Evolutionary conservation across 92 coral and sea anemone species (phyloP).

Genomic region (Palythoa heliodiscus): DNA sequence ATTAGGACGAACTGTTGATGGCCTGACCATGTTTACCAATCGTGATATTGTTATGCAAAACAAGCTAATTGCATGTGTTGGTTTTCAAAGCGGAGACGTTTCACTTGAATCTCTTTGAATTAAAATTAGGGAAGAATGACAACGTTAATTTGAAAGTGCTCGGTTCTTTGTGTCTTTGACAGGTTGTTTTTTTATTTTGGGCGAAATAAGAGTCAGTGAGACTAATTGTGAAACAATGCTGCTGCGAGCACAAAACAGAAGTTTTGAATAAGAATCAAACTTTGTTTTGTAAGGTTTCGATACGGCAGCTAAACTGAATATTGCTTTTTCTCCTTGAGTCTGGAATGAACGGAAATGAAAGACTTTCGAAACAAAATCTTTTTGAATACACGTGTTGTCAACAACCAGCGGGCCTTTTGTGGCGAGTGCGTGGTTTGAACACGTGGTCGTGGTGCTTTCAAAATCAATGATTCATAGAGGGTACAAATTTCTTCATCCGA

Average conservation of each 20-base stretch:
- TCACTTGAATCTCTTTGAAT: conserved; percentile 37
- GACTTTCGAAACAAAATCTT: background rate
- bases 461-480: background rate
- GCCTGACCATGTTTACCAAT: conserved; percentile 10
- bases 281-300: too few species aligned
- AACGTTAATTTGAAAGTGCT: conserved; percentile 29
- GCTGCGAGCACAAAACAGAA: background rate
- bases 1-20: conserved; percentile 29
- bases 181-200: background rate
- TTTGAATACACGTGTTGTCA: conserved; percentile 24
- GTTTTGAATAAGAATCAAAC: background rate
- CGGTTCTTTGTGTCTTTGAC: conserved; percentile 28
- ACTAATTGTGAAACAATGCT: conserved; percentile 10
- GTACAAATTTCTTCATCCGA: background rate
- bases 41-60: conserved; percentile 40
- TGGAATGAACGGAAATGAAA: background rate
- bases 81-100: conserved; percentile 11
- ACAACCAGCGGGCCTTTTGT: conserved; percentile 1
- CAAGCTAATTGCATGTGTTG: conserved; percentile 29
- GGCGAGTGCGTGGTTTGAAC: background rate
- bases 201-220: background rate
- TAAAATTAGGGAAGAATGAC: conserved; percentile 37
- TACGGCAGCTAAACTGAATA: background rate
- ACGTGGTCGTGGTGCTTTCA: conserved; percentile 38
- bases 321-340: background rate